A percentile compares a stretch with the other conserved stretches of the same genome.
Evolutionary conservation across 2,797 vertebrate species (phyloP).

Genomic region (Kryptolebias ocellatus): DNA sequence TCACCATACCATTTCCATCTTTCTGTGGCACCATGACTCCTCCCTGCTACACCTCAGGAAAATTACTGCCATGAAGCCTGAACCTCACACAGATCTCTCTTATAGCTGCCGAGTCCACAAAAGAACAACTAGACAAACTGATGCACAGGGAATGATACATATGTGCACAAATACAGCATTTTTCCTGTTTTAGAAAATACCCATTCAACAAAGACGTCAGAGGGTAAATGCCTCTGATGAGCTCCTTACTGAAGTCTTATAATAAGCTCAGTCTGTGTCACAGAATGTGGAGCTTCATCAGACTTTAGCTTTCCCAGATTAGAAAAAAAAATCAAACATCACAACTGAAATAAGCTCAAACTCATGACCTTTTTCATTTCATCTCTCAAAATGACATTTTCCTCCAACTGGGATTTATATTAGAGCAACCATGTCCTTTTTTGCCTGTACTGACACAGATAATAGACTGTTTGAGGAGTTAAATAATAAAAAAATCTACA

Average conservation of each 20-base stretch:
- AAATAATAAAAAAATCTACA: background rate
- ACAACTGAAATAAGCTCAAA: background rate
- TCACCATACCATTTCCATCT: constrained; percentile 11
- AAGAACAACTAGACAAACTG: too few species aligned
- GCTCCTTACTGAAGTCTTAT: background rate
- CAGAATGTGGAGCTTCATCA: background rate
- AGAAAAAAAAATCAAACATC: background rate
- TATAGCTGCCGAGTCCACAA: constrained; percentile 7
- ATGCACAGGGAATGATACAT: too few species aligned
- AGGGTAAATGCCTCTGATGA: constrained; percentile 3
- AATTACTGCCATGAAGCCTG: constrained; percentile 10
- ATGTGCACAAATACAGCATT: too few species aligned
- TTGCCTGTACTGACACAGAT: background rate
- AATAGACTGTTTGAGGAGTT: background rate
- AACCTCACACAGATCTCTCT: background rate
- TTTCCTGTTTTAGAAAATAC: constrained; percentile 18
- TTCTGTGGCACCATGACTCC: background rate
- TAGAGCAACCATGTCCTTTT: background rate
- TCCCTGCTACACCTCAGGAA: constrained; percentile 5
- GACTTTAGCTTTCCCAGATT: background rate
- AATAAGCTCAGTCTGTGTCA: background rate
- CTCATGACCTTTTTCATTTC: background rate
- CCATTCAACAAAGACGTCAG: background rate
- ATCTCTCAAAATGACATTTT: too few species aligned
- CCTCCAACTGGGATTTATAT: too few species aligned